A percentile compares a stretch with the other conserved stretches of the same genome.
phyloP scores from a whole-genome alignment of 1,140 invertebrate genomes.

The Formica selysi region DNA sequence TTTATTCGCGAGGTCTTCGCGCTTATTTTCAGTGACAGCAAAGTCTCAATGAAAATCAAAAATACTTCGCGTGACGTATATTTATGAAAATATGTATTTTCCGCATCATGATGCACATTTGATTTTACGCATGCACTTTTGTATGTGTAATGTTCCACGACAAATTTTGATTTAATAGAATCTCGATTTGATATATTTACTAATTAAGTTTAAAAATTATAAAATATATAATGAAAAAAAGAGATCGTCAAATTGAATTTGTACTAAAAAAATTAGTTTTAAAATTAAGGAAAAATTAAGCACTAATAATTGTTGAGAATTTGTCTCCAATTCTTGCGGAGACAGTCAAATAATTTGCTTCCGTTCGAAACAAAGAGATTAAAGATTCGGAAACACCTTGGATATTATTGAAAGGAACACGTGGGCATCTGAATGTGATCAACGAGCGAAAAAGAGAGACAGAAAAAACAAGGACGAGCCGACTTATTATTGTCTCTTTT shows the following conservation, averaged over 20 bases:
- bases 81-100: constrained; percentile 13
- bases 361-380: constrained; percentile 1
- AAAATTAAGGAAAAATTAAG: not conserved
- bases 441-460: not conserved
- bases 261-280: not conserved
- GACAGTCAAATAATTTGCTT: not conserved
- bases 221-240: not conserved
- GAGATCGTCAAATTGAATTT: not conserved
- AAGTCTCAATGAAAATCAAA: constrained; percentile 48
- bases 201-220: not conserved
- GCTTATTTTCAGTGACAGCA: constrained; percentile 45
- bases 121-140: not conserved
- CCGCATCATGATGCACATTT: not conserved
- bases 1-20: constrained; percentile 24
- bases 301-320: not conserved
- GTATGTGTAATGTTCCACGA: not conserved
- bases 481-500: not conserved
- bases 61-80: constrained; percentile 32
- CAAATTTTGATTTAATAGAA: not conserved
- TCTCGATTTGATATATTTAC: not conserved
- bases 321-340: not conserved
- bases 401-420: not conserved
- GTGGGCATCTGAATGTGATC: constrained; percentile 8
- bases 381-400: not conserved
- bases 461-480: not conserved